These are phyloP conservation scores for Dasyprocta punctata DNA, from an alignment of 2,113 vertebrate species.

Conservation along the genomic window DNA sequence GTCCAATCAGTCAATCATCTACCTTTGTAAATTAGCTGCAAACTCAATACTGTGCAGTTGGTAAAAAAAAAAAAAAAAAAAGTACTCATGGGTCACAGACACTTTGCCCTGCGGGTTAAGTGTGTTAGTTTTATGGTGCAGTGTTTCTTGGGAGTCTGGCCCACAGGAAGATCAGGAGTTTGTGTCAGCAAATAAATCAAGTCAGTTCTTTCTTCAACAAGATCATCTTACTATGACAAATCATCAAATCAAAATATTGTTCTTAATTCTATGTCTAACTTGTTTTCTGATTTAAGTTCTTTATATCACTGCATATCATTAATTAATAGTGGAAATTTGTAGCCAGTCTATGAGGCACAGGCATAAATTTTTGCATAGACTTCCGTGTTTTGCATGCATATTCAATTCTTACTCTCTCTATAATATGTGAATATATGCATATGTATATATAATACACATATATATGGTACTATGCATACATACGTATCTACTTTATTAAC, in stretches of 20 bases:
- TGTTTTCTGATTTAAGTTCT: background rate
- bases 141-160: background rate
- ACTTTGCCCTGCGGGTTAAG: background rate
- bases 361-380: background rate
- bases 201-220: constrained; percentile 12
- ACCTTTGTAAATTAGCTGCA: constrained; percentile 17
- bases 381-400: background rate
- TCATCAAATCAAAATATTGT: background rate
- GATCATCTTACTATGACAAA: background rate
- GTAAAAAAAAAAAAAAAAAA: too few species aligned
- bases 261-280: constrained; percentile 10
- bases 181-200: background rate
- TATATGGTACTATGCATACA: background rate
- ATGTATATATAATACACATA: background rate
- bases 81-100: background rate
- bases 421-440: background rate
- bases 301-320: background rate
- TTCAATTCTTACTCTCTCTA: background rate
- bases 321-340: background rate
- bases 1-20: background rate
- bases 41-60: background rate
- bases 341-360: background rate
- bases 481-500: background rate
- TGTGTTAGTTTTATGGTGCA: background rate
- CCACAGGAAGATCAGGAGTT: background rate